Conservation (phyloP, 2,113 vertebrate species). For the Merops nubicus region DNA sequence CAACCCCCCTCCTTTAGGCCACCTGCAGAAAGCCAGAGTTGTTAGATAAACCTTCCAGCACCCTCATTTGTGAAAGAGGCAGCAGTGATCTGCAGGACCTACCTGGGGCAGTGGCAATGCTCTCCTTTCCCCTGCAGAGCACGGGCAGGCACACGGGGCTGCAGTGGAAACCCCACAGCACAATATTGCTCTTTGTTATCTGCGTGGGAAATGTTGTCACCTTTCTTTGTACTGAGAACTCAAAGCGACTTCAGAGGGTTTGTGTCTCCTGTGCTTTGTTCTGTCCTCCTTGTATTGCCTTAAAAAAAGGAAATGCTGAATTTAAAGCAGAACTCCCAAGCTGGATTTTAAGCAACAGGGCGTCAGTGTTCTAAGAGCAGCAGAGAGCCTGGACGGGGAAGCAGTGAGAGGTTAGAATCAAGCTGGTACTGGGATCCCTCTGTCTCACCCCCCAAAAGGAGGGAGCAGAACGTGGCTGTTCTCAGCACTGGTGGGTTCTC, state of each 20-base stretch:
- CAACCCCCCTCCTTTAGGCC: background rate
- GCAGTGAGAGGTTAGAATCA: background rate
- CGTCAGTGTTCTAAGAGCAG: background rate
- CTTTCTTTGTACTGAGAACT: slow-evolving; percentile 32
- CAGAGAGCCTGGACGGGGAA: background rate
- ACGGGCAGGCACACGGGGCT: background rate
- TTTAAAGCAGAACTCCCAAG: background rate
- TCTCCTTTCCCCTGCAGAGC: background rate
- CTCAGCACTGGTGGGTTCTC: background rate
- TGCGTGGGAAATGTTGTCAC: background rate
- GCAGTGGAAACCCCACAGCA: background rate
- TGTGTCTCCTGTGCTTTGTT: background rate
- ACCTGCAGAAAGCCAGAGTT: background rate
- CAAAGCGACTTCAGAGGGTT: background rate
- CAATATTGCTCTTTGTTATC: slow-evolving; percentile 1
- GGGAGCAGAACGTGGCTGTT: background rate
- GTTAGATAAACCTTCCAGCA: background rate
- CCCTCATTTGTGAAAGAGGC: background rate
- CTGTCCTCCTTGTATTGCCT: background rate
- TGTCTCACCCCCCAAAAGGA: background rate
- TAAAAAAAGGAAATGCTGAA: background rate
- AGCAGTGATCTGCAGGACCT: background rate
- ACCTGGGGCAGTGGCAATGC: background rate
- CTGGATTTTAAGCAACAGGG: background rate
- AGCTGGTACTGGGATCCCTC: background rate